Evolutionary conservation across 2,888 invertebrate genomes (phyloP), one percentile per base, ranked within the genome.

Genomic region (Nemapogon koenigi): DNA sequence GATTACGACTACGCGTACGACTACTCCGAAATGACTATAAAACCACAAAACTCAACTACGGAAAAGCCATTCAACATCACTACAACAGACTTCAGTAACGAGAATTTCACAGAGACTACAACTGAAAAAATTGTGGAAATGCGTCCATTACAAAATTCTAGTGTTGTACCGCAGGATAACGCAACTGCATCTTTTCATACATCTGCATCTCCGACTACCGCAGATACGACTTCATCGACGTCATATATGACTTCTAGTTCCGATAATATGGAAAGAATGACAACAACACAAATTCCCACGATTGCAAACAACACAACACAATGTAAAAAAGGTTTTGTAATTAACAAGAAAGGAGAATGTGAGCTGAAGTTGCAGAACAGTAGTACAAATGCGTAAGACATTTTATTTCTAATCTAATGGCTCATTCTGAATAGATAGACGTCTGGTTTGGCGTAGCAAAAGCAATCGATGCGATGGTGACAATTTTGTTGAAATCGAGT

Each of bases 1-100:
- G 86, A 86, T 55, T 87, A 87, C 47, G 87, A 89, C 62, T 88
- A 88, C 54, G 82, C 83, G 36, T 89, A 89, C 56, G 88, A 89
- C 57, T 87, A 88, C 51, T 76, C 85, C 3, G 88, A 88, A 52
- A 83, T 88, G 62, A 89, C 88, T 14, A 71, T 86, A 52, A 88
- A 87, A 65, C 87, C 87, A 16, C 63, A 62, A 45, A 67, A 64
- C 51, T 66, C 69, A 43, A 70, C 69, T 29, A 71, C 22, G n/a
- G 15, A 16, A 29, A 75, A 66, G 58, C 76, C 78, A 50, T 53
- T 62, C 53, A 70, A 64, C 44, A 48, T 46, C 42, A 58, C 62
- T 28, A 60, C 55, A 39, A 42, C 51, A 41, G 51, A 48, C 41
- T 43, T 42, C 37, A 48, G 48, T 38, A 50, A 48, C 46, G 52